These are phyloP conservation scores for Lutraria lutraria DNA, from an alignment of 2,888 invertebrate species.

Conservation along the genomic window DNA sequence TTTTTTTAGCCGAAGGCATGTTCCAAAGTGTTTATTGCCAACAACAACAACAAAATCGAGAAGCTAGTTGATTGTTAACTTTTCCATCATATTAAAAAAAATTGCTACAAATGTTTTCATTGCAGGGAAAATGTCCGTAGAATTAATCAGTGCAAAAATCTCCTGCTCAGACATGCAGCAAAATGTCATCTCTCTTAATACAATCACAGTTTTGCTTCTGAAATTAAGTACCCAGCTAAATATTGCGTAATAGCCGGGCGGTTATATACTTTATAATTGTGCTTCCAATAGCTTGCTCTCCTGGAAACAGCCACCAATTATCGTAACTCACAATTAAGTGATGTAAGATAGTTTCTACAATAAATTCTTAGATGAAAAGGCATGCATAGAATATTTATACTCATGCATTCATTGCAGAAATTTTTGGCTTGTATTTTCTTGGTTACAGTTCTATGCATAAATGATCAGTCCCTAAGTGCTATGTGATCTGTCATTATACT, in stretches of 20 bases:
- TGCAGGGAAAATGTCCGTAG: neutral
- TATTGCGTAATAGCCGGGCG: neutral
- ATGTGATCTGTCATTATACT: neutral
- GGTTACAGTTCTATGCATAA: neutral
- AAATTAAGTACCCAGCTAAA: neutral
- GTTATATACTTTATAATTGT: neutral
- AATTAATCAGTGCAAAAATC: neutral
- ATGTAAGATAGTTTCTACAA: neutral
- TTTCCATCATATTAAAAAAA: neutral
- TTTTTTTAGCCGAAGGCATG: too few species aligned
- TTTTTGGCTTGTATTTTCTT: neutral
- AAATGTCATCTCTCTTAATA: conserved; percentile 9
- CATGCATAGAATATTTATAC: neutral
- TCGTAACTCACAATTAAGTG: neutral
- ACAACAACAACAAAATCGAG: neutral
- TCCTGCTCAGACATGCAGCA: neutral
- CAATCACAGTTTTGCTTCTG: neutral
- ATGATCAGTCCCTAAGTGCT: neutral
- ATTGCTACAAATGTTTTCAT: neutral
- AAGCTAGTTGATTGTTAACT: neutral
- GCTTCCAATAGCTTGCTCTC: neutral
- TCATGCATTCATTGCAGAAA: neutral
- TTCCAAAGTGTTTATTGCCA: neutral
- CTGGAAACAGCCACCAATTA: neutral
- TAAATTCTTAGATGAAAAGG: neutral